phyloP scores from a whole-genome alignment of 2,888 invertebrate genomes.

The Amphiduros pacificus region DNA sequence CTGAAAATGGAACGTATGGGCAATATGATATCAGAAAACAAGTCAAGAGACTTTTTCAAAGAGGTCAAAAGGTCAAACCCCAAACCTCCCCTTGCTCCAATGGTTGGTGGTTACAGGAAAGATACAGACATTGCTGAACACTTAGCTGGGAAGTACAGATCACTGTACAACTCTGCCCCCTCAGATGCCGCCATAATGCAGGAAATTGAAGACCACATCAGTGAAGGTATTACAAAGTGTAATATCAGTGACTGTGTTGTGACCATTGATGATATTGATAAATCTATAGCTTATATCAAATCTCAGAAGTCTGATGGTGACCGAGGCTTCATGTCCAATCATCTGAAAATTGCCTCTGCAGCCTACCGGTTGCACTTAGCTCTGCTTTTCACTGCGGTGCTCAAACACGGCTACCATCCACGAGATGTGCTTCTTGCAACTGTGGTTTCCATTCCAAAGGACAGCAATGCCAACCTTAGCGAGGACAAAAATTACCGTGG shows the following conservation, averaged over 20 bases:
- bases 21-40: background rate
- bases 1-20: background rate
- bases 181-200: background rate
- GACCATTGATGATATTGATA: background rate
- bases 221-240: too few species aligned
- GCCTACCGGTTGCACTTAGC: background rate
- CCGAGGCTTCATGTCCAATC: background rate
- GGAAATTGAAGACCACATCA: too few species aligned
- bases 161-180: background rate
- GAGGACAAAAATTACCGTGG: too few species aligned
- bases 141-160: background rate
- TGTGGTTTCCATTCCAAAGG: too few species aligned
- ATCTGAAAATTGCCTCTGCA: background rate
- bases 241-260: too few species aligned
- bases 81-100: background rate
- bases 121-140: background rate
- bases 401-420: too few species aligned
- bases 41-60: background rate
- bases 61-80: background rate
- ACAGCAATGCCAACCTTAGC: too few species aligned
- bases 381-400: too few species aligned
- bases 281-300: background rate
- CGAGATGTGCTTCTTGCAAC: too few species aligned
- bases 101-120: background rate
- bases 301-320: background rate